Evolutionary conservation across 2,888 invertebrate genomes (phyloP), one percentile per base, ranked within the genome.

Genomic region (Lysandra bellargus): DNA sequence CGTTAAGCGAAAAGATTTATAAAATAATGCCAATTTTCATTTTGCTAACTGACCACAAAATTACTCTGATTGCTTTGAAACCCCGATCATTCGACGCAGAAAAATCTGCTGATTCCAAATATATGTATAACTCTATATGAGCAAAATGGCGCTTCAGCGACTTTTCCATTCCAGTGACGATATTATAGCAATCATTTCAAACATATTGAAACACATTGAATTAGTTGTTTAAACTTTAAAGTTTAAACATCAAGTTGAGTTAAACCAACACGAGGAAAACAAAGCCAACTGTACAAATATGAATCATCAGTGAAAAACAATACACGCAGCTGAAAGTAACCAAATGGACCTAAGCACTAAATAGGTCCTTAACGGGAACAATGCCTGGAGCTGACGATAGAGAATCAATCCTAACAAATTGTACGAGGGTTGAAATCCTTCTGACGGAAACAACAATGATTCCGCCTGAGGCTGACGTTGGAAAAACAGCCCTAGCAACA

Each of bases 311-410:
- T 44, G 40, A 74, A n/a, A n/a, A 44, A 74, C 74, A 74, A 40
- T 73, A 40, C n/a, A 44, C 44, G 44, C 40, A 44, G 9, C 44
- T 74, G 40, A 74, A 74, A 74, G 74, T 44, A 74, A 44, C 74
- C 74, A 74, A 74, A 74, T 74, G 37, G 73, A 73, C 73, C n/a
- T 74, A 44, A 74, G 44, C 74, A 40, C 74, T 74, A 44, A 74
- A 74, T 44, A 74, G 44, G 44, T 74, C 74, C 74, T 74, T 23
- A 23, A 17, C 7, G 73, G 40, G n/a, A 73, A 73, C 74, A 74
- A 74, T 74, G 4, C n/a, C n/a, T 23, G 44, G 9, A n/a, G 5
- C 40, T n/a, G 3, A 23, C 74, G 3, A n/a, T 23, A 44, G 0
- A 75, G 12, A n/a, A 30, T 0, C 4, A 49, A 6, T 5, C 30